Percentiles rank a stretch among this genome's conserved stretches.
Conservation (phyloP, 2,113 vertebrate genomes). For the Podarcis muralis region DNA sequence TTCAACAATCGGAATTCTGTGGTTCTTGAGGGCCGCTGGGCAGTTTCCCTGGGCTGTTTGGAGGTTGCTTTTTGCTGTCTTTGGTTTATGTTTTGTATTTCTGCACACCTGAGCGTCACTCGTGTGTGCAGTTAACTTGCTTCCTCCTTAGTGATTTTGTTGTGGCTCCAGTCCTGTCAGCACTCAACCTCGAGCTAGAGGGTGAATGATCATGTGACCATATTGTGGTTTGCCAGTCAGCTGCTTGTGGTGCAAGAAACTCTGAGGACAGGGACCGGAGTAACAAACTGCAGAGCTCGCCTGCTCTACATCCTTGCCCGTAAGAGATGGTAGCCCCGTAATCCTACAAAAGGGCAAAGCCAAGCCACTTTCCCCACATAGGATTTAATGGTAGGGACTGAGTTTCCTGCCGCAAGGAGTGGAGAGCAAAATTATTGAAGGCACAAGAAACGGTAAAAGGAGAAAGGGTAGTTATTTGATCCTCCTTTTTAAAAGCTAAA, state of each 20-base stretch:
- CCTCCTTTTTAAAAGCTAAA: neutral
- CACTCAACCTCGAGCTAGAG: neutral
- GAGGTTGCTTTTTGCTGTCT: neutral
- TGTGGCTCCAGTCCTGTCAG: neutral
- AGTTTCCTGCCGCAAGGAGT: neutral
- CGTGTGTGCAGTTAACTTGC: neutral
- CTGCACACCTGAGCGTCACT: neutral
- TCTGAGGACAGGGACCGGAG: neutral
- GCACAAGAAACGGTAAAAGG: neutral
- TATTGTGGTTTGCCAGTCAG: neutral
- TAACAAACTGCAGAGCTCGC: neutral
- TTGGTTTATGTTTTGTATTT: neutral
- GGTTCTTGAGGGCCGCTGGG: neutral
- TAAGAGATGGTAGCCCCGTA: neutral
- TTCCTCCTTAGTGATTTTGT: neutral
- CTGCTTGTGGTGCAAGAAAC: neutral
- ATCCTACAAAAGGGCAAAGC: neutral
- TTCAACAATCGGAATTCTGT: neutral
- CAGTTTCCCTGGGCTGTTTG: neutral
- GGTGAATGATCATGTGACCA: neutral
- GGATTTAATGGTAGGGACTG: neutral
- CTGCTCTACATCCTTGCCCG: neutral
- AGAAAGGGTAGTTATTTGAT: neutral
- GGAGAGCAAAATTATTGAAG: neutral
- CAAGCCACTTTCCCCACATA: neutral